These are phyloP conservation scores for Crenuchus spilurus DNA, from an alignment of 2,797 vertebrate species.

Conservation along the genomic window DNA sequence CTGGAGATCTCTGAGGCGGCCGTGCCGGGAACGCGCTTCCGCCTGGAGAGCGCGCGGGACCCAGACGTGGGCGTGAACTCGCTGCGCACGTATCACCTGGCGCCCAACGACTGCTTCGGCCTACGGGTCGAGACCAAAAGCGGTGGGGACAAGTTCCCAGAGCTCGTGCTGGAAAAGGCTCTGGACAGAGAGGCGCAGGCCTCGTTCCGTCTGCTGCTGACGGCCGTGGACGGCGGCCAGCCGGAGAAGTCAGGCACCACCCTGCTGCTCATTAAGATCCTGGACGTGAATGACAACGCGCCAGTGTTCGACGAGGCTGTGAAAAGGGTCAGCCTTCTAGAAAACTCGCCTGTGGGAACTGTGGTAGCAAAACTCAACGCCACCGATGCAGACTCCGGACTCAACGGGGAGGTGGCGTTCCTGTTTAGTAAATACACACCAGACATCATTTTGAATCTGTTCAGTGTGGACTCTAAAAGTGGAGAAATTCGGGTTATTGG, in stretches of 20 bases:
- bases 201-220: slow-evolving; percentile 85
- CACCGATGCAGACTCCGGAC: slow-evolving; percentile 87
- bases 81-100: slow-evolving; percentile 86
- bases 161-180: slow-evolving; percentile 87
- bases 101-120: slow-evolving; percentile 82
- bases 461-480: slow-evolving; percentile 83
- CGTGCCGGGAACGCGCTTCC: slow-evolving; percentile 83
- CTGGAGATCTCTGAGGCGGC: slow-evolving; percentile 90
- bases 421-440: slow-evolving; percentile 90
- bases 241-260: slow-evolving; percentile 87
- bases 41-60: slow-evolving; percentile 92
- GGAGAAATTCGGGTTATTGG: slow-evolving; percentile 87
- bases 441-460: slow-evolving; percentile 79
- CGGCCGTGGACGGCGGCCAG: slow-evolving; percentile 89
- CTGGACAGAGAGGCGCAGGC: slow-evolving; percentile 89
- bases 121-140: slow-evolving; percentile 88
- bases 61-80: slow-evolving; percentile 93
- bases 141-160: slow-evolving; percentile 91
- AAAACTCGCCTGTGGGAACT: slow-evolving; percentile 86
- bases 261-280: slow-evolving; percentile 82
- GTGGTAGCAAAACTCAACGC: slow-evolving; percentile 89
- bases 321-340: slow-evolving; percentile 82
- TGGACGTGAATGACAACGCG: slow-evolving; percentile 93
- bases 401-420: slow-evolving; percentile 87
- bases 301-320: slow-evolving; percentile 84